Percentiles rank a stretch among this genome's conserved stretches.
These are phyloP conservation scores for Dallia pectoralis DNA, from an alignment of 2,797 vertebrate species.

Conservation along the genomic window DNA sequence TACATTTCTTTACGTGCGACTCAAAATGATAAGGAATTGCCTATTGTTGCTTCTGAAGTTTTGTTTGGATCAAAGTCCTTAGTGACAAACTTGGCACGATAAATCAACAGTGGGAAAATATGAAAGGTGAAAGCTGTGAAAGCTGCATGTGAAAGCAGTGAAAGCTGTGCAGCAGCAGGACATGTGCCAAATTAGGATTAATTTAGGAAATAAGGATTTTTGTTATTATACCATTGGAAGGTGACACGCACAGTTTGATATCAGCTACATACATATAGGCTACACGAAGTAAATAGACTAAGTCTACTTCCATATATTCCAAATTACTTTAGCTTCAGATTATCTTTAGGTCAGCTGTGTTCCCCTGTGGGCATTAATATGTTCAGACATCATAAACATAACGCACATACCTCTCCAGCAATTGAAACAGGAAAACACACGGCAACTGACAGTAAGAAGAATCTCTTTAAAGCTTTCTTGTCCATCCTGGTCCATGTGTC, in stretches of 20 bases:
- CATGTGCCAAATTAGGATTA: background rate
- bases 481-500: conserved; percentile 48
- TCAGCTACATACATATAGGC: background rate
- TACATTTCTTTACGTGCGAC: background rate
- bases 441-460: conserved; percentile 15
- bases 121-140: background rate
- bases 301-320: background rate
- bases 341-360: background rate
- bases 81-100: background rate
- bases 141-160: no score
- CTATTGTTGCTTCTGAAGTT: background rate
- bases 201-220: background rate
- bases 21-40: background rate
- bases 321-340: background rate
- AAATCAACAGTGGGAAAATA: background rate
- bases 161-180: background rate
- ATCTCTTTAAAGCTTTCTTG: conserved; percentile 18
- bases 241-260: background rate
- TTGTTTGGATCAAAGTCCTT: background rate
- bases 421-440: conserved; percentile 27
- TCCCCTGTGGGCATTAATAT: background rate
- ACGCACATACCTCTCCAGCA: conserved; percentile 43
- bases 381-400: background rate
- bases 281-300: background rate
- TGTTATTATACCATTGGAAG: background rate